Percentiles rank a stretch among this genome's conserved stretches.
Conservation (phyloP, 2,113 vertebrate genomes). For the Micronycteris hirsuta region DNA sequence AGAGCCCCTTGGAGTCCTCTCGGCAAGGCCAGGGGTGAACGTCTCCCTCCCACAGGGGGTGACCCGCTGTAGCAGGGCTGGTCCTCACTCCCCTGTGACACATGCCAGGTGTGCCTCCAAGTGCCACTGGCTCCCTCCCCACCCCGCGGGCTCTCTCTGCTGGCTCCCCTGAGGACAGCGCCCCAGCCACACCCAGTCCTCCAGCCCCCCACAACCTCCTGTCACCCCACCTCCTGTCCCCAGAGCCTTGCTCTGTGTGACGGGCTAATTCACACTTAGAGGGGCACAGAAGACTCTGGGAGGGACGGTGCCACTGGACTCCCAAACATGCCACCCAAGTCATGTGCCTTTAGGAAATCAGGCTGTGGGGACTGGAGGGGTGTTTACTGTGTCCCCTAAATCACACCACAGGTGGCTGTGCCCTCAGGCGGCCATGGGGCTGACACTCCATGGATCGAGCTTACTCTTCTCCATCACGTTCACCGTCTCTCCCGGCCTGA, state of each 20-base stretch:
- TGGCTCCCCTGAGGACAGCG: not conserved
- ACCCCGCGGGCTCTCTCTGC: not conserved
- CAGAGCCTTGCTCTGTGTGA: fast-evolving
- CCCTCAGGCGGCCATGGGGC: not conserved
- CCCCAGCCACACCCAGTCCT: not conserved
- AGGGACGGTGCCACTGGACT: fast-evolving
- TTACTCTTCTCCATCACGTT: not conserved
- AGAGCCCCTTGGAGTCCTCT: not conserved
- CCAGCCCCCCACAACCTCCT: not conserved
- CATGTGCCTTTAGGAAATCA: not conserved
- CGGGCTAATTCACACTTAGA: fast-evolving
- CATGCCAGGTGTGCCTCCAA: not conserved
- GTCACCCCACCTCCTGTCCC: fast-evolving
- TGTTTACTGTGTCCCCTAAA: not conserved
- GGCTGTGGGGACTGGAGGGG: fast-evolving
- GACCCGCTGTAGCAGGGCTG: not conserved
- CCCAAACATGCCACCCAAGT: no score
- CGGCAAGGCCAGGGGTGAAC: not conserved
- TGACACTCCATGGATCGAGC: fast-evolving
- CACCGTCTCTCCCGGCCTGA: fast-evolving
- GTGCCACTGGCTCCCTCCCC: fast-evolving
- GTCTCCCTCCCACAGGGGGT: not conserved
- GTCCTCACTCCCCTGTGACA: no score
- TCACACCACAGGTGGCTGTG: not conserved
- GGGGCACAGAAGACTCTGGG: not conserved